Percentiles rank a stretch among this genome's conserved stretches.
Conservation (phyloP, 2,797 vertebrate species). For the Percopsis omiscomaycus region DNA sequence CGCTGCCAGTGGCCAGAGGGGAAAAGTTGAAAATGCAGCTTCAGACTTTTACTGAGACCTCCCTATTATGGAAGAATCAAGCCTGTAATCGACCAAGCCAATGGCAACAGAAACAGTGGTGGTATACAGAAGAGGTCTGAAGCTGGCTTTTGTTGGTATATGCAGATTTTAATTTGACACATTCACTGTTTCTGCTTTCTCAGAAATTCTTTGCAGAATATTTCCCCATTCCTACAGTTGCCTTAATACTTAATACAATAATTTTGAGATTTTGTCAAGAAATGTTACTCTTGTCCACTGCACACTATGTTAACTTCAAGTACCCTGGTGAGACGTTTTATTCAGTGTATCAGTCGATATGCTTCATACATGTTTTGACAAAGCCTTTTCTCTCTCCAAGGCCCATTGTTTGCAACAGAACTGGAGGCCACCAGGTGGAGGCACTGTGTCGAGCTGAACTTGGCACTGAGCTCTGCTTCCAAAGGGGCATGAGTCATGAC, state of each 20-base stretch:
- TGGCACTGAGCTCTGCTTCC: slow-evolving; percentile 20
- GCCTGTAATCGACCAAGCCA: background rate
- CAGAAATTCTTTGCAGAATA: too few relatives aligned
- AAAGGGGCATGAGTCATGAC: slow-evolving; percentile 87
- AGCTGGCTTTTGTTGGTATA: background rate
- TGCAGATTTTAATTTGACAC: too few relatives aligned
- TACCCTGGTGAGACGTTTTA: too few relatives aligned
- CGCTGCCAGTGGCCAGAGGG: slow-evolving; percentile 23
- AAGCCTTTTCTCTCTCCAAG: slow-evolving; percentile 36
- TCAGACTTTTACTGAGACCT: slow-evolving; percentile 2
- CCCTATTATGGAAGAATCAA: slow-evolving; percentile 2
- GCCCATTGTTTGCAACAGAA: background rate
- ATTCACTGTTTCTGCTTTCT: too few relatives aligned
- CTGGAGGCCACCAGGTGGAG: slow-evolving; percentile 32
- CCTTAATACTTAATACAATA: too few relatives aligned
- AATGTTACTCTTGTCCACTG: too few relatives aligned
- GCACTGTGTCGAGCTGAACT: slow-evolving; percentile 17
- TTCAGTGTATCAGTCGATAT: too few relatives aligned
- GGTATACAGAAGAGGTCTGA: too few relatives aligned
- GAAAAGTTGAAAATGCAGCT: slow-evolving; percentile 23
- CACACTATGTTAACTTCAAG: too few relatives aligned
- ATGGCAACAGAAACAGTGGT: too few relatives aligned
- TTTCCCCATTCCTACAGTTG: too few relatives aligned
- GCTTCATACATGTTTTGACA: background rate
- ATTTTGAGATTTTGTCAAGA: too few relatives aligned